Percentiles rank a stretch among this genome's conserved stretches.
phyloP scores from a whole-genome alignment of 2,888 invertebrate species.

The Acholoe squamosa region DNA sequence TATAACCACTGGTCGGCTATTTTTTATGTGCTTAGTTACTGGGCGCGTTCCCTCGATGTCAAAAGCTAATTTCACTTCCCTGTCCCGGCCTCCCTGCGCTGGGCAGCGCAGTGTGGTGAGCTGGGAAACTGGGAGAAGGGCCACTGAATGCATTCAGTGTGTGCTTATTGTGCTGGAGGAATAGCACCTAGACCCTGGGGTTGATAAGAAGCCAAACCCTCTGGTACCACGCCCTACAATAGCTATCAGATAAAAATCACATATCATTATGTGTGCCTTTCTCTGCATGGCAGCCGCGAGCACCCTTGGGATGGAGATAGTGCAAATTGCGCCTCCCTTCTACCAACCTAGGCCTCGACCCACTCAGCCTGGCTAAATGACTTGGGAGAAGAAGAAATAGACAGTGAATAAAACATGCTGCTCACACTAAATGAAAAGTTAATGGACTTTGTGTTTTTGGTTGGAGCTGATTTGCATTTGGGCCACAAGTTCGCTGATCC shows the following conservation, averaged over 20 bases:
- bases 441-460: slow-evolving; percentile 23
- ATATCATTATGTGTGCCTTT: slow-evolving; percentile 40
- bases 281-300: background rate
- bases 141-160: slow-evolving; percentile 7
- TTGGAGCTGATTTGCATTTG: background rate
- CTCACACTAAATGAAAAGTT: slow-evolving; percentile 50
- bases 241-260: slow-evolving; percentile 33
- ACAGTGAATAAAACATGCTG: background rate
- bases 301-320: background rate
- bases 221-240: slow-evolving; percentile 19
- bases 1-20: slow-evolving; percentile 56
- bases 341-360: background rate
- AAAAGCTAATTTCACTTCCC: slow-evolving; percentile 53
- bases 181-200: background rate
- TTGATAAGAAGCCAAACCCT: slow-evolving; percentile 42
- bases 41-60: slow-evolving; percentile 6
- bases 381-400: background rate
- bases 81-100: slow-evolving; percentile 8
- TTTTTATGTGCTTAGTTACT: slow-evolving; percentile 53
- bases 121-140: background rate
- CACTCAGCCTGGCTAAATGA: background rate
- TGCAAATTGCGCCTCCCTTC: background rate
- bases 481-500: background rate
- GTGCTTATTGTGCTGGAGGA: background rate
- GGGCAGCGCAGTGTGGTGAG: too few species aligned